Conservation (phyloP, 2,797 vertebrate species). For the Melopsittacus undulatus region DNA sequence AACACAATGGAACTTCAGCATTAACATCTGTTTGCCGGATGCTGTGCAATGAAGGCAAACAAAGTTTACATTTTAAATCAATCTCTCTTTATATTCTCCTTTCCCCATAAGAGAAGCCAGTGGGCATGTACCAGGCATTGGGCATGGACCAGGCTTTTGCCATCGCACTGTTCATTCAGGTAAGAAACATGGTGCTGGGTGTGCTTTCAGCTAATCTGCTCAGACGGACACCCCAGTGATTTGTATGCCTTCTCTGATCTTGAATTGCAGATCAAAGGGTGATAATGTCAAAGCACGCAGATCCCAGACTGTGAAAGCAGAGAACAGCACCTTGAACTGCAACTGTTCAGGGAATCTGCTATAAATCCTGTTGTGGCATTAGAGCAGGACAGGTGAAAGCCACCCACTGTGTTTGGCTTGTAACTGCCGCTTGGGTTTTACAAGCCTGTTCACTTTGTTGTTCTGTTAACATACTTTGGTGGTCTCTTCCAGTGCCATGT, state of each 20-base stretch:
- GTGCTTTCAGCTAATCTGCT: not conserved
- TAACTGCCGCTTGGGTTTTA: not conserved
- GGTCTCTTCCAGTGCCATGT: not conserved
- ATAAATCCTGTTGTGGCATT: slow-evolving; percentile 10
- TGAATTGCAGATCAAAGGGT: not conserved
- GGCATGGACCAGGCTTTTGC: not conserved
- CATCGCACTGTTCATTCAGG: not conserved
- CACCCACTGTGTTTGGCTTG: slow-evolving; percentile 3
- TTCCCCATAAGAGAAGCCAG: not conserved
- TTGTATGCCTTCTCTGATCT: not conserved
- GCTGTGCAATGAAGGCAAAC: not conserved
- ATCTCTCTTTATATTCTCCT: not conserved
- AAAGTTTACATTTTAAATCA: not conserved
- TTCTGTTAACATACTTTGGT: not conserved
- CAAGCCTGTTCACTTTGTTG: not conserved
- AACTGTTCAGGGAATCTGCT: not conserved
- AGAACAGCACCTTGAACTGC: slow-evolving; percentile 9
- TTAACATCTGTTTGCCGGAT: slow-evolving; percentile 34
- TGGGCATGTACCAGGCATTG: not conserved
- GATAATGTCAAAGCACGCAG: not conserved
- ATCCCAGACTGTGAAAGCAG: not conserved
- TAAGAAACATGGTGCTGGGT: not conserved
- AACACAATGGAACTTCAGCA: not conserved
- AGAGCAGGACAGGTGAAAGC: not conserved
- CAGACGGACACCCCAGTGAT: not conserved